These are phyloP conservation scores for Drosophila kanekoi DNA, from an alignment of 2,888 invertebrate genomes.

Conservation along the genomic window DNA sequence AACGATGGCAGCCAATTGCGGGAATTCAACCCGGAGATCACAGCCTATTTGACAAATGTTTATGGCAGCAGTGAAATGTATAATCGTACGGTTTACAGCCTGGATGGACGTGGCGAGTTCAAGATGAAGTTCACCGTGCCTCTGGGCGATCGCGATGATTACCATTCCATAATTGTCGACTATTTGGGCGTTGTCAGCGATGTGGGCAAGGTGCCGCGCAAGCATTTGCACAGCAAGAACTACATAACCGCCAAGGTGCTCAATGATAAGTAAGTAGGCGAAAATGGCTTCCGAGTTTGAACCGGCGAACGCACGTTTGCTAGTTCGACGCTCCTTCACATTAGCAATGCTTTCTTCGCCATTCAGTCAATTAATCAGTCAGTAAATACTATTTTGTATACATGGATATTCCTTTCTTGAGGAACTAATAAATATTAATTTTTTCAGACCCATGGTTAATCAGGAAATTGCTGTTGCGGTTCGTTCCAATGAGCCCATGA, in stretches of 20 bases:
- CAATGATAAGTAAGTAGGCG: conserved; percentile 86
- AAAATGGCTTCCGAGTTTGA: too few relatives aligned
- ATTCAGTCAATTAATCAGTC: too few relatives aligned
- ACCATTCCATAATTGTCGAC: conserved; percentile 85
- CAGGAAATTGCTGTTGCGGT: conserved; percentile 91
- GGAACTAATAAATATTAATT: not conserved
- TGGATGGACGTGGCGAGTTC: conserved; percentile 80
- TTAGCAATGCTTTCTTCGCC: too few relatives aligned
- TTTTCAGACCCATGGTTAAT: conserved; percentile 87
- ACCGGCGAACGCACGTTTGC: too few relatives aligned
- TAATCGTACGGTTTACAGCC: conserved; percentile 79
- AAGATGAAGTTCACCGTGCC: conserved; percentile 84
- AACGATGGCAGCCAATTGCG: conserved; percentile 90
- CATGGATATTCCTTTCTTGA: too few relatives aligned
- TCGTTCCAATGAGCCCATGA: conserved; percentile 91
- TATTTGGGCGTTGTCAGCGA: conserved; percentile 90
- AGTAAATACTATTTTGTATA: too few relatives aligned
- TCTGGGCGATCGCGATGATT: conserved; percentile 80
- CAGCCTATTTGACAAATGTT: conserved; percentile 82
- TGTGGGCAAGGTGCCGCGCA: conserved; percentile 82
- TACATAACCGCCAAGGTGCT: conserved; percentile 85
- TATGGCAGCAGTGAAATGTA: conserved; percentile 84
- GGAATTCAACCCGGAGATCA: conserved; percentile 87
- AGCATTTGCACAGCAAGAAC: conserved; percentile 78
- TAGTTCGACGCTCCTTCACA: too few relatives aligned